Evolutionary conservation across 2,888 invertebrate genomes (phyloP), one percentile per base, ranked within the genome.

Genomic region (Tachina grossa): DNA sequence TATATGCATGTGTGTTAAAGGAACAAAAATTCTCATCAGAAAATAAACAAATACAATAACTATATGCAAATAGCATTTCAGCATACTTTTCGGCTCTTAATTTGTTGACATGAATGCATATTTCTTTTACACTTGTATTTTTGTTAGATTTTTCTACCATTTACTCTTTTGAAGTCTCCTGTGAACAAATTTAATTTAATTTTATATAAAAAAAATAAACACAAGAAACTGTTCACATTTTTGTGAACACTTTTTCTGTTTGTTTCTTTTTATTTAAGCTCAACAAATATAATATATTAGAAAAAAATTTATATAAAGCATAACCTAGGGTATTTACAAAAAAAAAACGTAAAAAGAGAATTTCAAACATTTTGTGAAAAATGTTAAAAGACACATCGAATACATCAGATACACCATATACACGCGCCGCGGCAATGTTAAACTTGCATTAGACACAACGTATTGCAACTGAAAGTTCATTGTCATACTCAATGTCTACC

Each of bases 381-480:
- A 31, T 68, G 19, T 22, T 59, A 19, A 49, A 47, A 78, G 43
- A 10, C 43, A 68, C 68, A 31, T 43, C 39, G 39, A 16, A 22
- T 6, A 47, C 45, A 77, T 43, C 39, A 47, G 31, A 22, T 6
- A 47, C 45, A 77, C 41, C 45, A 77, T 16, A 49, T 22, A 51
- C 51, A 31, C 43, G 57, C 10, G 1, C 16, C n/a, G 11, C 6
- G 16, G 1, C n/a, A 39, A 61, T 5, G 31, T 31, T 31, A 31
- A 31, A 31, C 6, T 31, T 49, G 61, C 71, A 9, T 49, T 19
- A 77, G 49, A 72, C 66, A 53, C 53, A 71, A 1, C 22, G 13
- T 63, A 65, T 31, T 47, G 57, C 82, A 65, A 69, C 71, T 47
- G 47, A 75, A 79, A 83, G 85, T 85, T 82, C 83, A 85, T 85